Conservation (phyloP, 2,888 invertebrate species). For the Lomographa bimaculata region DNA sequence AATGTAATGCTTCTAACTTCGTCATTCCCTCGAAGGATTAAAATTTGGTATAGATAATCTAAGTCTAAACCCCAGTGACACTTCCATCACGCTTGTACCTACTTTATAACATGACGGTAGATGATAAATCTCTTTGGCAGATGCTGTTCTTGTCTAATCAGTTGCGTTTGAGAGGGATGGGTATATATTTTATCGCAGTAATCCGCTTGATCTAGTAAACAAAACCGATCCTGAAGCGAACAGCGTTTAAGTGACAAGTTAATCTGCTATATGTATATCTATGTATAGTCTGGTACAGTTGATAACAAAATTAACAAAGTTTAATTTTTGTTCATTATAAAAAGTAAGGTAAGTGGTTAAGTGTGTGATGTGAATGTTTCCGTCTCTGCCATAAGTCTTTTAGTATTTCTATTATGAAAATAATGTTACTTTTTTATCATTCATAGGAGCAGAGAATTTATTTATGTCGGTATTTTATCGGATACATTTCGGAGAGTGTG, state of each 20-base stretch:
- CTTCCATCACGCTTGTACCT: not conserved
- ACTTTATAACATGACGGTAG: not conserved
- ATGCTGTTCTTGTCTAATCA: not conserved
- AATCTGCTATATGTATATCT: conserved; percentile 37
- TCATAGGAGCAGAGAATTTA: too few relatives aligned
- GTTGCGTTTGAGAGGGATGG: conserved; percentile 5
- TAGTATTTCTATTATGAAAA: too few relatives aligned
- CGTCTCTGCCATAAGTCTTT: too few relatives aligned
- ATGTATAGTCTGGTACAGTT: conserved; percentile 11
- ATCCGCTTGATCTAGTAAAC: conserved; percentile 30
- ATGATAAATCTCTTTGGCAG: not conserved
- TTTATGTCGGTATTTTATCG: too few relatives aligned
- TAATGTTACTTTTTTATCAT: too few relatives aligned
- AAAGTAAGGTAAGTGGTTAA: too few relatives aligned
- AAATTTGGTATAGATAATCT: conserved; percentile 14
- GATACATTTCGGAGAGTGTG: too few relatives aligned
- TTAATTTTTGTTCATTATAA: too few relatives aligned
- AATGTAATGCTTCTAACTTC: conserved; percentile 5
- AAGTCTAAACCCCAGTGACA: conserved; percentile 15
- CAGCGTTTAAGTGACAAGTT: conserved; percentile 43
- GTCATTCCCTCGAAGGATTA: conserved; percentile 5
- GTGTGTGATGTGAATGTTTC: too few relatives aligned
- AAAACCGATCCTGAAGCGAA: conserved; percentile 35
- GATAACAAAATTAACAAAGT: too few relatives aligned
- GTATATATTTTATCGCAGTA: conserved; percentile 8